These are phyloP conservation scores for Hydrozoanthus tunicans DNA, from an alignment of 64 coral and sea anemone genomes.

Conservation along the genomic window DNA sequence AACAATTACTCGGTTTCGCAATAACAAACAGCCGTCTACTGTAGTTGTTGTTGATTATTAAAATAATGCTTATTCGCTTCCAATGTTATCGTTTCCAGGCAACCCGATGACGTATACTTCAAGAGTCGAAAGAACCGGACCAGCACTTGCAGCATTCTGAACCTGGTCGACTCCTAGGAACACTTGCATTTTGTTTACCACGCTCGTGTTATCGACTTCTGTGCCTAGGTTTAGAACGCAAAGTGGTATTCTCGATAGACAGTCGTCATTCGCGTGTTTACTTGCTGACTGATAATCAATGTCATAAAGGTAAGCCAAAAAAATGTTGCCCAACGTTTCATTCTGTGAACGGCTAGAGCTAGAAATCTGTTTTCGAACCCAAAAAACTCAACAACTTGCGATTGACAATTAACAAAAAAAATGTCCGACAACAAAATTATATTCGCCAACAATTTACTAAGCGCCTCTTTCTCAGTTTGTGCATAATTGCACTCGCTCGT, in stretches of 20 bases:
- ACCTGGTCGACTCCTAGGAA: constrained; percentile 23
- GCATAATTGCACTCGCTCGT: background rate
- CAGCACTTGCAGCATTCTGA: constrained; percentile 45
- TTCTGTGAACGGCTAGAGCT: no score
- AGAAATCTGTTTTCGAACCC: no score
- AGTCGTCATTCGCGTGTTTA: no score
- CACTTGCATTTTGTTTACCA: constrained; percentile 37
- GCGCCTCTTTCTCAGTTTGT: background rate
- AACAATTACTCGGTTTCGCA: background rate
- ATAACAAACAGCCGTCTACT: constrained; percentile 40
- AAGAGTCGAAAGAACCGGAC: constrained; percentile 50
- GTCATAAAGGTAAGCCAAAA: no score
- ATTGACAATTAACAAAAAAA: no score
- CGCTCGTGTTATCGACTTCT: no score
- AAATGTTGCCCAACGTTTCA: no score
- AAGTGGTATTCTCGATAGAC: no score
- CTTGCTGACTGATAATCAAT: no score
- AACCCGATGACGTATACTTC: constrained; percentile 53
- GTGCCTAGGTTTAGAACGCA: no score
- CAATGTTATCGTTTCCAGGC: constrained; percentile 22
- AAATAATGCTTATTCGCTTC: constrained; percentile 52
- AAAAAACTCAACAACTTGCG: no score
- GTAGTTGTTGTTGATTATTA: constrained; percentile 23
- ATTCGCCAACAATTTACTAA: background rate
- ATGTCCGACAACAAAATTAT: no score